phyloP scores from a whole-genome alignment of 2,113 vertebrate genomes.

The Tupaia tana region DNA sequence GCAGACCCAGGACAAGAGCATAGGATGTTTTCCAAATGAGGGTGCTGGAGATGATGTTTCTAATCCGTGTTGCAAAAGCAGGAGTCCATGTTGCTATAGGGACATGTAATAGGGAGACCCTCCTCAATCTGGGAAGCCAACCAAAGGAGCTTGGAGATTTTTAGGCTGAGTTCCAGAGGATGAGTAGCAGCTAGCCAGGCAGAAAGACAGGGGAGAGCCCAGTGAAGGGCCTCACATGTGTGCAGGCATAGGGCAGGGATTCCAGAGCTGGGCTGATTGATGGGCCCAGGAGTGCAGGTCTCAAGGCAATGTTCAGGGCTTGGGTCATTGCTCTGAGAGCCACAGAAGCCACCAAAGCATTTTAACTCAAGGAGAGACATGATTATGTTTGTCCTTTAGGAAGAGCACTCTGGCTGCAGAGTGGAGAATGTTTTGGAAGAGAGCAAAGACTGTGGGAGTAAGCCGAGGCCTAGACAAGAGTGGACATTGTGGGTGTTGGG shows the following conservation, averaged over 20 bases:
- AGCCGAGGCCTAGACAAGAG: neutral
- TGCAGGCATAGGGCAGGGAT: neutral
- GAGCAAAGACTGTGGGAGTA: neutral
- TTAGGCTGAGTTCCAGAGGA: neutral
- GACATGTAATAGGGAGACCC: neutral
- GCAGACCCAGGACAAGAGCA: neutral
- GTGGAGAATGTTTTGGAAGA: neutral
- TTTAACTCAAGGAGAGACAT: neutral
- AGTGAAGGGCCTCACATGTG: no score
- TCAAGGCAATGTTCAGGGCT: neutral
- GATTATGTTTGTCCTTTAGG: neutral
- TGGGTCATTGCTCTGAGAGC: neutral
- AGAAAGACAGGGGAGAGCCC: neutral
- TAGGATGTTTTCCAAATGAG: neutral
- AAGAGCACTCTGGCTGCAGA: neutral
- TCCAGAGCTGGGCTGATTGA: neutral
- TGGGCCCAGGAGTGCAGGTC: fast-evolving
- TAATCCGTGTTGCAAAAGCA: neutral
- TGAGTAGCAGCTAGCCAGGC: neutral
- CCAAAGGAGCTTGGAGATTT: neutral
- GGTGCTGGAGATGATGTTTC: neutral
- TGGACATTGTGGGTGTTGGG: fast-evolving
- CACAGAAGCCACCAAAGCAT: neutral
- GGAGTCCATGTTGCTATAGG: neutral
- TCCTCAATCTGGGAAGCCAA: neutral